Evolutionary conservation across 1,140 invertebrate species (phyloP), one percentile per base, ranked within the genome.

Genomic region (Caenorhabditis inopinata): DNA sequence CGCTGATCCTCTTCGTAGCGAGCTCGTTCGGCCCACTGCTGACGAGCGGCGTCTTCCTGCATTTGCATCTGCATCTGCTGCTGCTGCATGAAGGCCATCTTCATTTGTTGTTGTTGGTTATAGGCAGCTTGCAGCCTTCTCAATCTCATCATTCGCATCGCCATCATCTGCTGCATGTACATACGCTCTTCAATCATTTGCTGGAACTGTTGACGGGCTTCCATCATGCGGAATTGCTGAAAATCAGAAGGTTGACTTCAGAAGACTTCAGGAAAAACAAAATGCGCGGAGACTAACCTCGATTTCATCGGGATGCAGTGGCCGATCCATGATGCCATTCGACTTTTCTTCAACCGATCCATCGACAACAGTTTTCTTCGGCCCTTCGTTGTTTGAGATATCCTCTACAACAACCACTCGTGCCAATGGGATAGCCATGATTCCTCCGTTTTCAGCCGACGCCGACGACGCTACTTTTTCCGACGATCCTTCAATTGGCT

Each of bases 231-330:
- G 42, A 32, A 75, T 47, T 47, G 45, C 45, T 74, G 38, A 12
- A 74, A 46, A 45, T 11, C n/a, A 29, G 18, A 38, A 5, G 12
- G 9, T 46, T 38, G 16, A 73, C 23, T 25, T 68, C 4, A 6
- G 23, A 73, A 73, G 16, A 11, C 7, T 32, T 38, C n/a, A n/a
- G n/a, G n/a, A n/a, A n/a, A n/a, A n/a, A n/a, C n/a, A n/a, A n/a
- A n/a, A n/a, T n/a, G n/a, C n/a, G n/a, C 14, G 38, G 38, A 7
- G 45, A 45, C 25, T 29, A 45, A 74, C 73, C 73, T 75, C 74
- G 21, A 75, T 75, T 16, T 75, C 74, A 47, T 75, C 45, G 46
- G 74, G 74, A 75, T 75, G 74, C 29, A 48, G 58, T 75, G 74
- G 74, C 11, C 47, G 45, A 48, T 75, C 74, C 74, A 47, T n/a